Conservation (phyloP, 2,797 vertebrate genomes). For the Pseudomugil gertrudae region DNA sequence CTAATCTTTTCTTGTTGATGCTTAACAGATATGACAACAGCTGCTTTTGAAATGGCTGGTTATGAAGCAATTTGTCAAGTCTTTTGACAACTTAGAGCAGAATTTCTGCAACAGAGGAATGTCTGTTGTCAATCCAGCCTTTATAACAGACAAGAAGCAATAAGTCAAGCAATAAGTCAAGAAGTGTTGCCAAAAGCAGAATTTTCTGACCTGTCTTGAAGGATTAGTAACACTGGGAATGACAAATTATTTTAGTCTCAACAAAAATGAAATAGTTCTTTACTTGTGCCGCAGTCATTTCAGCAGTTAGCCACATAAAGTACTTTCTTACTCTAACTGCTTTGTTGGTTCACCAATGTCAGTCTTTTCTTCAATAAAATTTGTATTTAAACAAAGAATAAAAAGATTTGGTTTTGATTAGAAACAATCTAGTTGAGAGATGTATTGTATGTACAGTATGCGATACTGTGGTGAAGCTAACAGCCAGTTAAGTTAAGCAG, state of each 20-base stretch:
- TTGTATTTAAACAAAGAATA: neutral
- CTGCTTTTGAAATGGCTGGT: slow-evolving; percentile 65
- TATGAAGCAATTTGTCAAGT: slow-evolving; percentile 72
- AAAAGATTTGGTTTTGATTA: neutral
- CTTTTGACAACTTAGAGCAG: slow-evolving; percentile 62
- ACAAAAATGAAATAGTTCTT: neutral
- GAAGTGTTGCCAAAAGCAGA: slow-evolving; percentile 39
- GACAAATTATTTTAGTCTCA: slow-evolving; percentile 13
- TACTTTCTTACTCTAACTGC: too few species aligned
- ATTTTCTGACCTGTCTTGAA: slow-evolving; percentile 16
- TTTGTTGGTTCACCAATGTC: too few species aligned
- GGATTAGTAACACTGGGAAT: slow-evolving; percentile 16
- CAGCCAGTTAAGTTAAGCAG: neutral
- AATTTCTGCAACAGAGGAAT: slow-evolving; percentile 51
- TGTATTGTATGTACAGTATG: too few species aligned
- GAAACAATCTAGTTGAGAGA: too few species aligned
- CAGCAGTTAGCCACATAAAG: too few species aligned
- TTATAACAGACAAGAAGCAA: slow-evolving; percentile 47
- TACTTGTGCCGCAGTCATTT: too few species aligned
- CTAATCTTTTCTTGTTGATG: slow-evolving; percentile 48
- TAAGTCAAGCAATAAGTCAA: slow-evolving; percentile 44
- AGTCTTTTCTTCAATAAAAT: too few species aligned
- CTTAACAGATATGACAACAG: slow-evolving; percentile 67
- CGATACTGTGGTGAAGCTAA: neutral
- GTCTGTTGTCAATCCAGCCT: slow-evolving; percentile 53